Base-by-base conservation (phyloP, 2,797 vertebrate species). In the Aulostomus chinensis region DNA sequence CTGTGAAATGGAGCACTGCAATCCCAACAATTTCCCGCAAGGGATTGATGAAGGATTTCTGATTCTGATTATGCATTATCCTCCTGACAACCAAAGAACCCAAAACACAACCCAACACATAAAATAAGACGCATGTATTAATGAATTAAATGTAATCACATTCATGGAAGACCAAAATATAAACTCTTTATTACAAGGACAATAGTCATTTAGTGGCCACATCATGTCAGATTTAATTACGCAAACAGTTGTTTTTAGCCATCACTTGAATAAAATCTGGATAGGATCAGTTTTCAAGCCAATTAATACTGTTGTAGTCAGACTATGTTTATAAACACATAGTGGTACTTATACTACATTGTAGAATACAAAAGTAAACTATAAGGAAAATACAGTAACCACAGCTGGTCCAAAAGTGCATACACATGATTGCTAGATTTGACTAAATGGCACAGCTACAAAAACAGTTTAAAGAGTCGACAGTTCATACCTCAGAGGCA, bases 391-490 rank as follows among this genome's bases (percentile, higher is more conserved):
- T 54, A 73, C 56, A 78, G 55, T 70, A 74, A 86, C 76, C 70
- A 81, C 53, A 64, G 41, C 69, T 88, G 83, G 84, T 88, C 78
- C 83, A 75, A 83, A 86, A 84, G 83, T 90, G 84, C 84, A 82
- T 81, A 83, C 66, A 57, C 55, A 47, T 76, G 21, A 41, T 54
- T 22, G 47, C 67, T 75, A 51, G 9, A 31, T 60, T 59, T 41
- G 17, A 56, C 42, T 31, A 55, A 55, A 58, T 64, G 60, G 60
- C 73, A 67, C 55, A 50, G 68, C 53, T 75, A 62, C 53, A 28
- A 34, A 54, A 68, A 36, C 4, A 9, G n/a, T 11, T 29, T 9
- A 9, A 10, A 41, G 31, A 42, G 32, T 64, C 53, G 35, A 14
- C 7, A 43, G 34, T 13, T 63, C 41, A 13, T 48, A 43, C 58